Conservation (phyloP, 2,113 vertebrate genomes). For the Aptenodytes forsteri region DNA sequence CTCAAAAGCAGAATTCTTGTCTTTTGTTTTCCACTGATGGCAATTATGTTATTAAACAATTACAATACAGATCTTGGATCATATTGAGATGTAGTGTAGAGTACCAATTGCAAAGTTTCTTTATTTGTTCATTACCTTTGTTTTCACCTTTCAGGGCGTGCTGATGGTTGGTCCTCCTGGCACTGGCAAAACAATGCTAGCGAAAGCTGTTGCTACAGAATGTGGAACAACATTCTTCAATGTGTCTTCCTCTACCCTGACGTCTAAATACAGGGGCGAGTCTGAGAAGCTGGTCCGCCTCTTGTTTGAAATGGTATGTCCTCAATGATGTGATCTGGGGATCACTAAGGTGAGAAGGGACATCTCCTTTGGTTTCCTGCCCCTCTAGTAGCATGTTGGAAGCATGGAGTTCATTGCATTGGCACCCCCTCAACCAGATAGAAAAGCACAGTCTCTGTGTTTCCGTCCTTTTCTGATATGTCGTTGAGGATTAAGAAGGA, state of each 20-base stretch:
- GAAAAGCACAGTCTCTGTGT: background rate
- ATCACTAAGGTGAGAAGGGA: background rate
- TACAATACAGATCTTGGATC: background rate
- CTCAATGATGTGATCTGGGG: background rate
- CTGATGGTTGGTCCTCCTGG: conserved; percentile 86
- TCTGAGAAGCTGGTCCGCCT: conserved; percentile 85
- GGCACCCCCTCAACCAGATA: background rate
- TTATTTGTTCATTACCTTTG: background rate
- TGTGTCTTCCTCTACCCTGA: conserved; percentile 83
- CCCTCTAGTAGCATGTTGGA: background rate
- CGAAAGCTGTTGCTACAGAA: conserved; percentile 84
- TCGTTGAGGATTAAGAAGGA: background rate
- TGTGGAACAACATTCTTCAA: conserved; percentile 85
- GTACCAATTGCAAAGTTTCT: background rate
- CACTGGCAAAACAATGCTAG: conserved; percentile 85
- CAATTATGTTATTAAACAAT: background rate
- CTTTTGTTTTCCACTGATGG: background rate
- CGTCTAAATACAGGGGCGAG: conserved; percentile 82
- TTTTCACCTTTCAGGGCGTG: conserved; percentile 73
- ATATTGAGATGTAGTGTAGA: background rate
- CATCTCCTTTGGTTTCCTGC: background rate
- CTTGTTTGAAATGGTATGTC: conserved; percentile 85
- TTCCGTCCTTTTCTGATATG: background rate
- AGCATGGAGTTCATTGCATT: background rate
- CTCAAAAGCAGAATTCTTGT: background rate